Base-by-base conservation (phyloP, 2,797 vertebrate genomes). In the Anguilla megastoma region DNA sequence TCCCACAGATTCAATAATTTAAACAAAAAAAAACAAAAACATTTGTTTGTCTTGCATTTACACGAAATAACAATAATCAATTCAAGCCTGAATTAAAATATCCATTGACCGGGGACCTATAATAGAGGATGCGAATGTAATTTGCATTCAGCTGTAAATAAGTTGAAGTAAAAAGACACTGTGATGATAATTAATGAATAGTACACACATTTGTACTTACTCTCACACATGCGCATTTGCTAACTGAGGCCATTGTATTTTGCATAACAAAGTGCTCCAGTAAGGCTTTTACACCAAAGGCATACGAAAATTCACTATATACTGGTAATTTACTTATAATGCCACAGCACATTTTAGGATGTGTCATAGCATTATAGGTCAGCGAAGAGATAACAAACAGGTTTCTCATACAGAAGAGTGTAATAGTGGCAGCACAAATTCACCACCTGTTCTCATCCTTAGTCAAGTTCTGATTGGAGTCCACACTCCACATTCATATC, bases 1-100 rank as follows among this genome's bases (percentile, higher is more conserved):
- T 85, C 84, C 54, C 52, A 69, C 16, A 27, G 24, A n/a, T 56
- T 84, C 56, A 87, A 56, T 30, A 84, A 87, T 69, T 87, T 48
- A 45, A n/a, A 30, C 1, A 76, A 86, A 54, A 87, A 7, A 86
- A 33, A 63, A 9, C 27, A 30, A 74, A 36, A 16, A 8, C 1
- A 74, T 36, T 74, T 74, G 27, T 30, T 74, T 30, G 30, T 27
- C 12, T 48, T 76, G 1, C 33, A 33, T 50, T 18, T 76, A 30
- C 7, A 24, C 16, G 63, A 66, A 58, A 52, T 66, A 56, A 24
- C 45, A 84, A 83, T 48, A 14, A 50, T 27, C 54, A 80, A 83
- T 60, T 66, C 58, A 69, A 41, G 63, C 3, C 12, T n/a, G 9
- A 79, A 41, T 79, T 79, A 79, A 79, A 79, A 79, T 41, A 79